Percentiles rank a stretch among this genome's conserved stretches.
These are phyloP conservation scores for Hydroisotoma schaefferi DNA, from an alignment of 2,888 invertebrate genomes.

Conservation along the genomic window DNA sequence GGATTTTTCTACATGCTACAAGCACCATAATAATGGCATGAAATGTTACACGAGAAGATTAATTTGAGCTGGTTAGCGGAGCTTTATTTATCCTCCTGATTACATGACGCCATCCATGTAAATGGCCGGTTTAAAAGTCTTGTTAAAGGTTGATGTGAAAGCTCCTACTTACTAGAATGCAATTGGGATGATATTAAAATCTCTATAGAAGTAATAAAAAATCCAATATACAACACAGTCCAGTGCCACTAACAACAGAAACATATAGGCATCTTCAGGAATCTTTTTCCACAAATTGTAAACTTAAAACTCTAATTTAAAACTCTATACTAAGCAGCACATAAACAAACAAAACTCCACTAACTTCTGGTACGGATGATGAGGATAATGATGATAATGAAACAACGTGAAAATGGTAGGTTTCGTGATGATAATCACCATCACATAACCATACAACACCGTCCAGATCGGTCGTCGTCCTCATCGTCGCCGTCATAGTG, in stretches of 20 bases:
- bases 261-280: background rate
- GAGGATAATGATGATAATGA: too few species aligned
- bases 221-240: background rate
- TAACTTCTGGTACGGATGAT: too few species aligned
- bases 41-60: background rate
- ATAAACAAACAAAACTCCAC: too few species aligned
- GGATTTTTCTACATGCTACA: slow-evolving; percentile 9
- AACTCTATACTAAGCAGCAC: too few species aligned
- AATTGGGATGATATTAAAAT: background rate
- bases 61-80: slow-evolving; percentile 4
- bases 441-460: too few species aligned
- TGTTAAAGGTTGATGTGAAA: slow-evolving; percentile 9
- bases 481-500: too few species aligned
- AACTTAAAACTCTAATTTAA: too few species aligned
- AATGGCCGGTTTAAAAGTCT: slow-evolving; percentile 17
- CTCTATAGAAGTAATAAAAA: background rate
- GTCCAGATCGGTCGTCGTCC: too few species aligned
- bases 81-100: slow-evolving; percentile 5
- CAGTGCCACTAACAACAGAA: background rate
- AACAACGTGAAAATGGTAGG: too few species aligned
- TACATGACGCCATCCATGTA: slow-evolving; percentile 20
- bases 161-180: background rate
- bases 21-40: slow-evolving; percentile 6
- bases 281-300: too few species aligned
- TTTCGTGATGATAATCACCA: too few species aligned